Evolutionary conservation across 2,888 invertebrate species (phyloP).

Genomic region (Athalia circularis): DNA sequence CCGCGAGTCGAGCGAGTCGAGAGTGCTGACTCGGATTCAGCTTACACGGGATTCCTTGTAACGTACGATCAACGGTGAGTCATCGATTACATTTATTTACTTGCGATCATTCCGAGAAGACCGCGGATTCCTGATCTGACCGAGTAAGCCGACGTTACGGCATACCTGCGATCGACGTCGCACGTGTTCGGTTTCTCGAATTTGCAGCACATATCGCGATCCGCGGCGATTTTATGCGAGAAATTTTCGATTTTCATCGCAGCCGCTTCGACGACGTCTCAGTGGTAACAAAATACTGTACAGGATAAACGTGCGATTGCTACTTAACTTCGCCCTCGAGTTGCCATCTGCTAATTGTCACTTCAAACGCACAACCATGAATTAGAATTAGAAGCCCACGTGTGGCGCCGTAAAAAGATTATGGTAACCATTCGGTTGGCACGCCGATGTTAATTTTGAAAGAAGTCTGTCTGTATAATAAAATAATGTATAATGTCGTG

Average conservation of each 20-base stretch:
- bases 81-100: constrained; percentile 39
- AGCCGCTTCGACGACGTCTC: neutral
- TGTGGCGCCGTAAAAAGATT: neutral
- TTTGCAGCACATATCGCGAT: neutral
- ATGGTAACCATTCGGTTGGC: neutral
- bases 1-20: neutral
- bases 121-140: neutral
- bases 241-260: neutral
- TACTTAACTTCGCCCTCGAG: constrained; percentile 2
- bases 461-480: constrained; percentile 1
- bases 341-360: constrained; percentile 8
- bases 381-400: constrained; percentile 31
- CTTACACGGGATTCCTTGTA: constrained; percentile 28
- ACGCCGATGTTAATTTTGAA: constrained; percentile 33
- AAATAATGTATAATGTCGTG: constrained; percentile 9
- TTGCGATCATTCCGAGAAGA: constrained; percentile 5
- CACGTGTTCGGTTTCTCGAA: constrained; percentile 23
- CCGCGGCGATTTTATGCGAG: neutral
- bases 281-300: neutral
- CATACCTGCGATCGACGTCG: neutral
- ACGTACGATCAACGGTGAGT: constrained; percentile 16
- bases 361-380: constrained; percentile 3
- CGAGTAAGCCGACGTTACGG: constrained; percentile 28
- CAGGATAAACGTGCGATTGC: neutral
- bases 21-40: constrained; percentile 20